Evolutionary conservation across 2,888 invertebrate genomes (phyloP).

Genomic region (Melieria omissa): DNA sequence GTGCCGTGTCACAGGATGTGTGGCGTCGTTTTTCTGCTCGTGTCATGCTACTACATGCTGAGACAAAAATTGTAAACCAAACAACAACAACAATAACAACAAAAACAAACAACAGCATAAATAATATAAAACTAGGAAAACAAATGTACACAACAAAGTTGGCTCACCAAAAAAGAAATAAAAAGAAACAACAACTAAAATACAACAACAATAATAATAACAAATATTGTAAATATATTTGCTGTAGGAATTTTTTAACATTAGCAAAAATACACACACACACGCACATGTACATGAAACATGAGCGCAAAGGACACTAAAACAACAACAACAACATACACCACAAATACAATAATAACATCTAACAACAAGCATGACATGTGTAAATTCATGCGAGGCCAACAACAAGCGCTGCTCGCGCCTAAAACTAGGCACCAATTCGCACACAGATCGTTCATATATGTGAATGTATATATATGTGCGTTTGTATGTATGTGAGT

Average conservation of each 20-base stretch:
- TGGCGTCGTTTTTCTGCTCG: slow-evolving; percentile 25
- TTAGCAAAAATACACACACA: neutral
- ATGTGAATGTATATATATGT: too few relatives aligned
- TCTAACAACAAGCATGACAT: slow-evolving; percentile 28
- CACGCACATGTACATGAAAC: neutral
- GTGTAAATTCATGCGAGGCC: slow-evolving; percentile 23
- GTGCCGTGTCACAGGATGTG: neutral
- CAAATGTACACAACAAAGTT: too few relatives aligned
- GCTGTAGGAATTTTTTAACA: neutral
- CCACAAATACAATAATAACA: slow-evolving; percentile 15
- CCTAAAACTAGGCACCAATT: slow-evolving; percentile 3
- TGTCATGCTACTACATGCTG: slow-evolving; percentile 17
- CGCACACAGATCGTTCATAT: too few relatives aligned
- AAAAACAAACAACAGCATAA: slow-evolving; percentile 22
- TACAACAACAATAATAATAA: slow-evolving; percentile 20
- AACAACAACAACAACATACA: slow-evolving; percentile 21
- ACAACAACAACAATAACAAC: slow-evolving; percentile 16
- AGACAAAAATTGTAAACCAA: slow-evolving; percentile 6
- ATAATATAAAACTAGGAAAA: neutral
- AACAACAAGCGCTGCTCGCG: slow-evolving; percentile 1
- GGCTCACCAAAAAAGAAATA: too few relatives aligned
- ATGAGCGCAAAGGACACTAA: slow-evolving; percentile 5
- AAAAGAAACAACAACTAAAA: slow-evolving; percentile 5
- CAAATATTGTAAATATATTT: slow-evolving; percentile 26
- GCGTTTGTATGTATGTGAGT: too few relatives aligned